Evolutionary conservation across 2,797 vertebrate genomes (phyloP).

Genomic region (Phoxinus dragarum): DNA sequence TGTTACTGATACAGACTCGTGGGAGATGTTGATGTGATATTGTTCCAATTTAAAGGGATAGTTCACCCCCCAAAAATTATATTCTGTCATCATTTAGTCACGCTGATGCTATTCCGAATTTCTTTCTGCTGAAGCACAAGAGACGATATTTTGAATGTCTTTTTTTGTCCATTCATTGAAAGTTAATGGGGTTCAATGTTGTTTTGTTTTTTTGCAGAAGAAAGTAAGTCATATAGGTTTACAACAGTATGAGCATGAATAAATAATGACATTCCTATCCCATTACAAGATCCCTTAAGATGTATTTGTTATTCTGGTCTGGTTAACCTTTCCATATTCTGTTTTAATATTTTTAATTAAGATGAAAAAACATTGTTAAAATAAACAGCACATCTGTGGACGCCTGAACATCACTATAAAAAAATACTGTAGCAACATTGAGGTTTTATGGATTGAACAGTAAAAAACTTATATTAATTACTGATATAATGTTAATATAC

Average conservation of each 20-base stretch:
- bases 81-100: background rate
- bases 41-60: conserved; percentile 20
- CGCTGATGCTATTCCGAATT: background rate
- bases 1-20: conserved; percentile 42
- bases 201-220: too few species aligned
- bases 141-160: too few species aligned
- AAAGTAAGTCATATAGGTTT: too few species aligned
- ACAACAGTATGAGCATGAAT: too few species aligned
- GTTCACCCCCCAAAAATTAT: fast-evolving
- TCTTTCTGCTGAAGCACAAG: background rate
- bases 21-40: conserved; percentile 14
- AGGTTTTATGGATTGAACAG: background rate
- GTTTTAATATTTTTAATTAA: background rate
- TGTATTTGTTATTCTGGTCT: background rate
- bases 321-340: background rate
- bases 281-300: background rate
- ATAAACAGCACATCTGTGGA: too few species aligned
- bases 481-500: background rate
- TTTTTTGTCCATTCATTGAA: too few species aligned
- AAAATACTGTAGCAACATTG: background rate
- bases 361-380: background rate
- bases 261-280: background rate
- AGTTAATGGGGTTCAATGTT: too few species aligned
- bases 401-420: too few species aligned
- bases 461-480: background rate